Evolutionary conservation across 2,888 invertebrate species (phyloP), one percentile per base, ranked within the genome.

Genomic region (Hemaris fuciformis): DNA sequence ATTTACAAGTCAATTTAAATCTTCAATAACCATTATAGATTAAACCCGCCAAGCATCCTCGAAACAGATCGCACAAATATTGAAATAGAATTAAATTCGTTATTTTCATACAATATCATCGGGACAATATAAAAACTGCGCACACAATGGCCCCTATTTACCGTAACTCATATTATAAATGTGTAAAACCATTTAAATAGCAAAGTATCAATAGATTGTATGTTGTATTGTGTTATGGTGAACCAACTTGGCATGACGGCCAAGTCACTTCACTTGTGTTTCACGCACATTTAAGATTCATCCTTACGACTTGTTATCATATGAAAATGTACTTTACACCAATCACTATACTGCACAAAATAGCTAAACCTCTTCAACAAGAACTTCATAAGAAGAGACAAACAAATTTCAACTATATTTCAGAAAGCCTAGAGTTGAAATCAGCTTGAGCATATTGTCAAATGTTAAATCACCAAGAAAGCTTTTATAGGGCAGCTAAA

Each of bases 111-210:
- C 91, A 91, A 91, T 89, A 86, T 81, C 76, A 72, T 83, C 80
- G 73, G 84, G 80, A 89, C 84, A 89, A 88, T 82, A 84, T 85
- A 83, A 83, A 86, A 88, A 82, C 85, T 75, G 61, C 61, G 68
- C 53, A 31, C 75, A 91, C 89, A 91, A 92, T 75, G 74, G 79
- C 68, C 71, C 80, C 79, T 91, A 91, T 92, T 91, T 92, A 91
- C 86, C 85, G 88, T 88, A 84, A 84, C 91, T 88, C 83, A 83
- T 83, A 91, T 88, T 91, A 91, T 91, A 90, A 90, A 92, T 91
- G 91, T 91, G 91, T 92, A 92, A 91, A 91, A 90, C 91, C 91
- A 89, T 91, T 91, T 91, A 91, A 91, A 91, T 89, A 84, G 86
- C 81, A 80, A 81, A 85, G 82, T 87, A 88, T 91, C 90, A 91